Evolutionary conservation across 2,113 vertebrate genomes (phyloP).

Genomic region (Elgaria multicarinata): DNA sequence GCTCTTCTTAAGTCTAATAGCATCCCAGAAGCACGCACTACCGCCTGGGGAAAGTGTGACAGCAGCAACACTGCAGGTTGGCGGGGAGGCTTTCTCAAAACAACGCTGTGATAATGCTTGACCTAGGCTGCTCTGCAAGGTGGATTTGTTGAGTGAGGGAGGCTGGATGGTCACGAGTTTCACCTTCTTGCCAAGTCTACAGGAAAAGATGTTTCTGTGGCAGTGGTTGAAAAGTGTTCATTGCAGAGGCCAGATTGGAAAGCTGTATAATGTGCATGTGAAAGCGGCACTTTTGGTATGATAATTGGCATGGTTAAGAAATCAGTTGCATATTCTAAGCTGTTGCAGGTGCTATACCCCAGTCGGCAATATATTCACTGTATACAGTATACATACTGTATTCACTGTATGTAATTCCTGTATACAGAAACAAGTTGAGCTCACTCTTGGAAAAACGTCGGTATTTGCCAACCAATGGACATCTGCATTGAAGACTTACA

Average conservation of each 20-base stretch:
- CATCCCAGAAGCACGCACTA: not conserved
- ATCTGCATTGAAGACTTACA: not conserved
- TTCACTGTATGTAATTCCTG: not conserved
- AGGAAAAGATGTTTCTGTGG: not conserved
- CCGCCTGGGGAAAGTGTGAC: not conserved
- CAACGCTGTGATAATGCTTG: too few relatives aligned
- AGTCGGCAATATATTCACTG: too few relatives aligned
- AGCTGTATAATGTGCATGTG: not conserved
- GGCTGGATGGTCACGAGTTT: not conserved
- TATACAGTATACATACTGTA: too few relatives aligned
- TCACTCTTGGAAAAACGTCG: not conserved
- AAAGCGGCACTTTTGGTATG: not conserved
- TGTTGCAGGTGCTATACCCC: not conserved
- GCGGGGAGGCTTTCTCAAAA: not conserved
- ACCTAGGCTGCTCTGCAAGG: not conserved
- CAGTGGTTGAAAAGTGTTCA: not conserved
- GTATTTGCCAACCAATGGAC: not conserved
- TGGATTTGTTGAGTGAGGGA: not conserved
- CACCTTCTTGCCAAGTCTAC: not conserved
- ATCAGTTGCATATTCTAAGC: not conserved
- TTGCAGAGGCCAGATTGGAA: not conserved
- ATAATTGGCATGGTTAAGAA: not conserved
- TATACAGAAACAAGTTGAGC: not conserved
- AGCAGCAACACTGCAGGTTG: not conserved
- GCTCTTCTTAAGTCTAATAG: too few relatives aligned